Evolutionary conservation across 1,140 invertebrate genomes (phyloP), one percentile per base, ranked within the genome.

Genomic region (Conus ventricosus): DNA sequence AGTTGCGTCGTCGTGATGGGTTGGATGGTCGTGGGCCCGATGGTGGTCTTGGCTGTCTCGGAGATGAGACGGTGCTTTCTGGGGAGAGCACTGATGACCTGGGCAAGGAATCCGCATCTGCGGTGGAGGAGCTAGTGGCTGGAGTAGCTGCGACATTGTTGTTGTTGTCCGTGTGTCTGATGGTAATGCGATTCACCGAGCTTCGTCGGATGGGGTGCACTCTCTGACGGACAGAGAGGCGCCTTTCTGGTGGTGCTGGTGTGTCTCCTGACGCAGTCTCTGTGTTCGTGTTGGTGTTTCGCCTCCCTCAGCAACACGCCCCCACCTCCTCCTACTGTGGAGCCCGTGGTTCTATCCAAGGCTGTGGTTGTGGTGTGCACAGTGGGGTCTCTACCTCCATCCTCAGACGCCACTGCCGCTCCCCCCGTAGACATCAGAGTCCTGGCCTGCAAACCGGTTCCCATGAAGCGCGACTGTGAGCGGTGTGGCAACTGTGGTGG

Each of bases 1-100:
- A 25, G 57, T 85, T 86, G 76, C 92, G 90, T 23, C 91, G 27
- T 17, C 13, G 88, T 10, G 76, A 63, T 27, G 75, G 80, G 8
- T 88, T 87, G 23, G 90, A 76, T 15, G 90, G 89, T 10, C 89
- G 87, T 8, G 91, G 91, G n/a, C 76, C 88, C 13, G 90, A 85
- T 20, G 91, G 91, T n/a, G 91, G 91, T 54, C 86, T 75, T 10
- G 91, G 91, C 10, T 88, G 90, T 51, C 88, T 82, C 8, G 90
- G 85, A 80, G 51, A 51, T 76, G 76, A 6, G 25, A 54, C 51
- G 27, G 53, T 51, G 23, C n/a, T 54, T 27, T 60, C 86, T 17
- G 75, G n/a, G 39, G 51, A 25, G 6, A 63, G 51, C n/a, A 39
- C 10, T 20, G 13, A n/a, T 60, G 27, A 25, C 75, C 81, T 54